phyloP scores from a whole-genome alignment of 2,797 vertebrate species.

The Carapus acus region DNA sequence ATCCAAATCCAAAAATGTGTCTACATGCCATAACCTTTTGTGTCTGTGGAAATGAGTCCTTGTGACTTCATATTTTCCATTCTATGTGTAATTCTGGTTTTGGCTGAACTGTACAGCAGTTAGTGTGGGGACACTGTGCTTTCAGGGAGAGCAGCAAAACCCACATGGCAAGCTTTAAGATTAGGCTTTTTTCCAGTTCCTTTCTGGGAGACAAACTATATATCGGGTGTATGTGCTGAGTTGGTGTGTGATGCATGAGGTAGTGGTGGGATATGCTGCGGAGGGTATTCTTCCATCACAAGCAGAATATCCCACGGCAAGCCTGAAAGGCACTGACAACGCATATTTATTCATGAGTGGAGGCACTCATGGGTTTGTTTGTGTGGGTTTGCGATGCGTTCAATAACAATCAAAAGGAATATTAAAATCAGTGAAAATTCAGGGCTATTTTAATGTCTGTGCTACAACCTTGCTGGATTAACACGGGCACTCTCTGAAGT shows the following conservation, averaged over 20 bases:
- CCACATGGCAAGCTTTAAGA: constrained; percentile 25
- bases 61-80: constrained; percentile 30
- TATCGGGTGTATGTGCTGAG: constrained; percentile 13
- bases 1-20: neutral
- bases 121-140: constrained; percentile 19
- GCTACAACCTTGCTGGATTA: constrained; percentile 9
- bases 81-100: constrained; percentile 16
- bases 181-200: constrained; percentile 30
- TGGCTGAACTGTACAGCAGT: constrained; percentile 10
- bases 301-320: constrained; percentile 52
- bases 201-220: constrained; percentile 15
- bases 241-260: constrained; percentile 9
- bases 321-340: constrained; percentile 34
- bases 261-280: neutral
- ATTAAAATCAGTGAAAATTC: constrained; percentile 24
- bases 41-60: neutral
- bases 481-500: constrained; percentile 29
- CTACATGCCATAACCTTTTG: neutral
- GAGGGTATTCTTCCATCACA: constrained; percentile 44
- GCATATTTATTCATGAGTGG: constrained; percentile 37
- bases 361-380: constrained; percentile 30
- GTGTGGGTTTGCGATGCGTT: constrained; percentile 2
- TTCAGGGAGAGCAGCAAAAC: constrained; percentile 18
- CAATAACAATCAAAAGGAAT: constrained; percentile 15
- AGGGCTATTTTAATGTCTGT: constrained; percentile 12